Evolutionary conservation across 2,888 invertebrate genomes (phyloP), one percentile per base, ranked within the genome.

Genomic region (Rhopalosiphum nymphaeae): DNA sequence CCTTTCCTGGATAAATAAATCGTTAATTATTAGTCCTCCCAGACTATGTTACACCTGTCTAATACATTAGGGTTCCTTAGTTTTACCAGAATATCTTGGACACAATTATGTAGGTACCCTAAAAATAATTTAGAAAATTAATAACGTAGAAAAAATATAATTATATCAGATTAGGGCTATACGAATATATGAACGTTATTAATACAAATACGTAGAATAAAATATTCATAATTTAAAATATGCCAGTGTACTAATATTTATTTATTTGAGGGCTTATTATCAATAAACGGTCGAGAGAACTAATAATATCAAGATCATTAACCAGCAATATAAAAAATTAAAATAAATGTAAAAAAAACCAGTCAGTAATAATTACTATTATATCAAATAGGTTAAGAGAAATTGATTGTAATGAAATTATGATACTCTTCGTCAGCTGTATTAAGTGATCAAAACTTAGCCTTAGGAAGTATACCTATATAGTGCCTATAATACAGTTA

Each of bases 11-110:
- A 78, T 78, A 78, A 78, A 78, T 78, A 78, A 78, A 78, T 78
- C 78, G 78, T 78, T 78, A 42, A 78, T 78, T 78, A 78, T 36
- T 78, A 78, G 78, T 78, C 78, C 78, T 78, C 78, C 36, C 9
- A 7, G 78, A 36, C 78, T 21, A 36, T 78, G 36, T 9, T 78
- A 78, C 78, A 78, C 36, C 78, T 78, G 36, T 78, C 78, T 36
- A 36, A 78, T 78, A 78, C 9, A 78, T 36, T 36, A 78, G 9
- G 9, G 78, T 78, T 67, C 16, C n/a, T 78, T 7, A 78, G 21
- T 78, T 42, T 78, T 36, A 78, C 36, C 78, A 21, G 21, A 36
- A 9, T 26, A 21, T 21, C 9, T 25, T 78, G 21, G 36, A 36
- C 67, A 67, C 67, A 36, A 16, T 67, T 67, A 67, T 67, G 36